A percentile compares a stretch with the other conserved stretches of the same genome.
phyloP scores from a whole-genome alignment of 2,113 vertebrate genomes.

The Nettapus auritus region DNA sequence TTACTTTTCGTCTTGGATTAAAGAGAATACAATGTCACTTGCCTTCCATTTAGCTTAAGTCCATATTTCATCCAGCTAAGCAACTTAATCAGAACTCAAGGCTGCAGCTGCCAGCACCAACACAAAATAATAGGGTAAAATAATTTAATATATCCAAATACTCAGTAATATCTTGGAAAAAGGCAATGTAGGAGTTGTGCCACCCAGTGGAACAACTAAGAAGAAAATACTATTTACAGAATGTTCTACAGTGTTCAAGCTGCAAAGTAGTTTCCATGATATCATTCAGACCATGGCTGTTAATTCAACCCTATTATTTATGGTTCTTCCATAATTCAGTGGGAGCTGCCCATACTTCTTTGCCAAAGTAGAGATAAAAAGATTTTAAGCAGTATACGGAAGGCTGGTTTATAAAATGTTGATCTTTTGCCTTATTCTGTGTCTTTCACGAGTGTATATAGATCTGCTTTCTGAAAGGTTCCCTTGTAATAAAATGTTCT shows the following conservation, averaged over 20 bases:
- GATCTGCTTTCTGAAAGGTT: not conserved
- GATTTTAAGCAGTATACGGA: not conserved
- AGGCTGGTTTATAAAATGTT: not conserved
- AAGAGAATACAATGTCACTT: not conserved
- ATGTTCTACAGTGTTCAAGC: not conserved
- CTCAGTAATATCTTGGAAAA: constrained; percentile 19
- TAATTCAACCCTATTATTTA: not conserved
- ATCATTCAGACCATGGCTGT: not conserved
- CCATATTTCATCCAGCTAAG: not conserved
- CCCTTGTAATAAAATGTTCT: not conserved
- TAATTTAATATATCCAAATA: constrained; percentile 12
- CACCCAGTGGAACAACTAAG: constrained; percentile 64
- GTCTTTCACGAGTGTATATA: not conserved
- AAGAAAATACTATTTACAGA: constrained; percentile 18
- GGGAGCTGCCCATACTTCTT: not conserved
- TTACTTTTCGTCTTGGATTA: not conserved
- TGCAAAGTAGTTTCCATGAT: not conserved
- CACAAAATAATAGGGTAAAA: not conserved
- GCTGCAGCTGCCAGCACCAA: not conserved
- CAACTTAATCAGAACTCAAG: not conserved
- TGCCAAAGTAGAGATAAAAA: not conserved
- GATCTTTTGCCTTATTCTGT: not conserved
- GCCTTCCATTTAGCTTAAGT: not conserved
- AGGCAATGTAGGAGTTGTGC: constrained; percentile 53
- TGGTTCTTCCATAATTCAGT: not conserved